These are phyloP conservation scores for Peromyscus leucopus DNA, from an alignment of 2,113 vertebrate genomes.

Conservation along the genomic window DNA sequence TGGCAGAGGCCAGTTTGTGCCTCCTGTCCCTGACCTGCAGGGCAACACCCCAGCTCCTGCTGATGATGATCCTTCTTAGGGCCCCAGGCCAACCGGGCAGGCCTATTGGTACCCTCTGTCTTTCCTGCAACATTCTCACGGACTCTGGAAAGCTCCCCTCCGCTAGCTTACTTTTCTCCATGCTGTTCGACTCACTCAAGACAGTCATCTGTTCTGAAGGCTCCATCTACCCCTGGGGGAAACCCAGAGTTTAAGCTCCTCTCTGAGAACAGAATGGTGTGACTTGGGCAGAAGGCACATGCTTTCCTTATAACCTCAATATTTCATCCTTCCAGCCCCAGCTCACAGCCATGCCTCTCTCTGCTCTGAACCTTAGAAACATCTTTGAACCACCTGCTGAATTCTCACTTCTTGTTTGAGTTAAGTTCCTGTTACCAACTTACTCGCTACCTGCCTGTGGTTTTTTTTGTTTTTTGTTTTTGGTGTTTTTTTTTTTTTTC, in stretches of 20 bases:
- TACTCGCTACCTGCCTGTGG: slow-evolving; percentile 17
- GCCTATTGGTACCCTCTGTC: background rate
- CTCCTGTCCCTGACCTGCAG: background rate
- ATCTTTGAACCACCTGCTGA: background rate
- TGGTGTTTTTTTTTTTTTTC: background rate
- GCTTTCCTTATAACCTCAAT: background rate
- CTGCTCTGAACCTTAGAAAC: background rate
- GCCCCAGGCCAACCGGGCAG: background rate
- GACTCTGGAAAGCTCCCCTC: background rate
- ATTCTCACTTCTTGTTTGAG: background rate
- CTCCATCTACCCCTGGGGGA: background rate
- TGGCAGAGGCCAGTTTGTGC: background rate
- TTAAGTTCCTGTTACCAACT: background rate
- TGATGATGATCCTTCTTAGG: background rate
- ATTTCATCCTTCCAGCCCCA: background rate
- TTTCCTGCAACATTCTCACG: background rate
- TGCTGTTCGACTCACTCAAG: background rate
- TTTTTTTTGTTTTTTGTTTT: background rate
- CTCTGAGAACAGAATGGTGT: background rate
- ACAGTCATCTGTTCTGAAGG: background rate
- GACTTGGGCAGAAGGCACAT: background rate
- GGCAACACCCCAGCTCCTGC: background rate
- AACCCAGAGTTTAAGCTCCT: slow-evolving; percentile 23
- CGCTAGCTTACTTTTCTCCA: background rate
- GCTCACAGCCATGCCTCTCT: background rate